phyloP scores from a whole-genome alignment of 2,797 vertebrate species.

The Sebastes diaconus region DNA sequence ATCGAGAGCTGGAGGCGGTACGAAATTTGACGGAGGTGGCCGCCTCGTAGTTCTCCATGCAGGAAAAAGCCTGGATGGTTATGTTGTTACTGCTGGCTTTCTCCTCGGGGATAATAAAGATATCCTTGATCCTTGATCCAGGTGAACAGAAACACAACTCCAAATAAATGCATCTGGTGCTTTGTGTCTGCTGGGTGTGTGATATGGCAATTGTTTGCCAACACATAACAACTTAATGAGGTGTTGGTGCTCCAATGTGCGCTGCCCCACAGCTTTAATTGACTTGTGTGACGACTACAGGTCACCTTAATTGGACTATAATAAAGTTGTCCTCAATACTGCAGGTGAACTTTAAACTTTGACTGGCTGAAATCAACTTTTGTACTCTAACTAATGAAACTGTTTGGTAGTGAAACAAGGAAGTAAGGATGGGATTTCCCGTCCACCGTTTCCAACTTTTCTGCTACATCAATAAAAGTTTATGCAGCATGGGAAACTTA shows the following conservation, averaged over 20 bases:
- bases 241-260: not conserved
- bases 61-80: no score
- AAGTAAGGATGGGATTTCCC: not conserved
- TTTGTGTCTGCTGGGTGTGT: not conserved
- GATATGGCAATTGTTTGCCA: not conserved
- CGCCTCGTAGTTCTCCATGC: no score
- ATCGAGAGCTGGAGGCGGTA: no score
- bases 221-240: not conserved
- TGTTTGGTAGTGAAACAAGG: not conserved
- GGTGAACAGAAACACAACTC: not conserved
- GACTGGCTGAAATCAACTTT: not conserved
- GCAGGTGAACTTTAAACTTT: not conserved
- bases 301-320: not conserved
- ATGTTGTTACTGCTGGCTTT: no score
- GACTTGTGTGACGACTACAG: not conserved
- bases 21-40: no score
- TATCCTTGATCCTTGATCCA: not conserved
- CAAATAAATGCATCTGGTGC: not conserved
- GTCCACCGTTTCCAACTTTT: not conserved
- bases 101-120: no score
- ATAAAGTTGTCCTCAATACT: not conserved
- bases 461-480: not conserved
- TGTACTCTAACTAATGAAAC: not conserved
- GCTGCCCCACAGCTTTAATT: not conserved
- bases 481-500: not conserved